These are phyloP conservation scores for Telmatochromis sp. DNA, from an alignment of 2,113 vertebrate species.

Conservation along the genomic window DNA sequence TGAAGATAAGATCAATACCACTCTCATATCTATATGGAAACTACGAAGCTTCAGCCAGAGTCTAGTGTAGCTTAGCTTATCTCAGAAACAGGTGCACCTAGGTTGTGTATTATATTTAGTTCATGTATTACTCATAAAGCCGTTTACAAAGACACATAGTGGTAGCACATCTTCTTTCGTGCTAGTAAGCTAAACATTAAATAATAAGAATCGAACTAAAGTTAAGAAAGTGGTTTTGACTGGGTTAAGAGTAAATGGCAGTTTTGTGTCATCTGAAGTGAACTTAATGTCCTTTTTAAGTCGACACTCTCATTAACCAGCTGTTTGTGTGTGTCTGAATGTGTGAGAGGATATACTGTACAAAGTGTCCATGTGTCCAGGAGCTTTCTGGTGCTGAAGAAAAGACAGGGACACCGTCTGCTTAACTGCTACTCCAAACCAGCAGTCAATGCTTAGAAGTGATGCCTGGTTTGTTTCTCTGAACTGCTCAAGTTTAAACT, in stretches of 20 bases:
- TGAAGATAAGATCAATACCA: not conserved
- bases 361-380: not conserved
- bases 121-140: not conserved
- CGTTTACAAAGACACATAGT: not conserved
- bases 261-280: not conserved
- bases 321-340: not conserved
- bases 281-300: not conserved
- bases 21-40: not conserved
- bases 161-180: not conserved
- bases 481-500: not conserved
- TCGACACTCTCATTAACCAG: constrained; percentile 20
- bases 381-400: not conserved
- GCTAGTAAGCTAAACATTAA: not conserved
- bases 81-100: not conserved
- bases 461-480: not conserved
- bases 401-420: not conserved
- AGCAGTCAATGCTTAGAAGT: not conserved
- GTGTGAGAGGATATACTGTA: not conserved
- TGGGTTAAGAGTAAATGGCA: not conserved
- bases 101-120: not conserved
- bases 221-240: not conserved
- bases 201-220: not conserved
- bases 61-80: not conserved
- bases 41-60: not conserved
- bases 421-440: not conserved